These are phyloP conservation scores for Tipula unca DNA, from an alignment of 2,888 invertebrate genomes.

Conservation along the genomic window DNA sequence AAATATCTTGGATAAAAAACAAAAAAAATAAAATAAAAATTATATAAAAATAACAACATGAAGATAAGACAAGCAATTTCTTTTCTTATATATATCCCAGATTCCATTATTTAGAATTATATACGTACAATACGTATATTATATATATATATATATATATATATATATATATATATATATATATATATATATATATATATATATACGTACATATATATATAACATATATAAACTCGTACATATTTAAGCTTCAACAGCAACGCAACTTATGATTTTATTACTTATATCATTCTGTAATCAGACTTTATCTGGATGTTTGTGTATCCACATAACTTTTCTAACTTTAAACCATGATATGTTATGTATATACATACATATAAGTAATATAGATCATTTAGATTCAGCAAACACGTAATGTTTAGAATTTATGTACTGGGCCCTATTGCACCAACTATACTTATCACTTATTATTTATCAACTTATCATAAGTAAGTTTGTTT, in stretches of 20 bases:
- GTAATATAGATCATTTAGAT: too few species aligned
- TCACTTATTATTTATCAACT: too few species aligned
- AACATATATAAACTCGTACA: too few species aligned
- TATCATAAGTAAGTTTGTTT: too few species aligned
- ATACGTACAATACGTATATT: neutral
- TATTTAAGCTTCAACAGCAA: too few species aligned
- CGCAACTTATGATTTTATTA: too few species aligned
- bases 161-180: neutral
- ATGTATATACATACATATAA: too few species aligned
- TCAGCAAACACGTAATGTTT: too few species aligned
- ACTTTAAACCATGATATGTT: neutral
- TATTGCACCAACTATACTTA: too few species aligned
- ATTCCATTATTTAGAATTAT: neutral
- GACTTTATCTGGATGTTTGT: neutral
- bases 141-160: neutral
- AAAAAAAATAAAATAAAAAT: neutral
- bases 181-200: conserved; percentile 14
- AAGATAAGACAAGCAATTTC: neutral
- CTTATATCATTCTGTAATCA: neutral
- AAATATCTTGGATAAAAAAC: neutral
- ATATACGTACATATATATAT: conserved; percentile 2
- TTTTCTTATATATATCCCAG: neutral
- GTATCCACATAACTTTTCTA: neutral
- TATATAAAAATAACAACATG: neutral
- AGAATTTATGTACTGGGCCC: too few species aligned